Evolutionary conservation across 1,140 invertebrate species (phyloP).

Genomic region (Calosoma granatense): DNA sequence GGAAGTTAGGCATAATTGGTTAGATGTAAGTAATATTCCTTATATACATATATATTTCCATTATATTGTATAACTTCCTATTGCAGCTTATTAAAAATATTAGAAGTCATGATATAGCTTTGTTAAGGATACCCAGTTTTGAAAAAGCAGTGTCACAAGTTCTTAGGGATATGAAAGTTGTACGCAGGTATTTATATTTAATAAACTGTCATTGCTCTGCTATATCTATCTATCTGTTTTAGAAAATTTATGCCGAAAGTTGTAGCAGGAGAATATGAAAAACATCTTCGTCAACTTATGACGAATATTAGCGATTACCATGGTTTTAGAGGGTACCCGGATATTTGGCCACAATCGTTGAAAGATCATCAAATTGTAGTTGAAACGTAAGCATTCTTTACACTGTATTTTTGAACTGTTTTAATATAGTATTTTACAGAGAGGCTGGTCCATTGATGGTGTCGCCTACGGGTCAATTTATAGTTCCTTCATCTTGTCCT

Average conservation of each 20-base stretch:
- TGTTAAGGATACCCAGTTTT: slow-evolving; percentile 66
- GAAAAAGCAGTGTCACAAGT: slow-evolving; percentile 75
- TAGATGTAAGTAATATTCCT: slow-evolving; percentile 53
- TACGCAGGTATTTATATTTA: slow-evolving; percentile 52
- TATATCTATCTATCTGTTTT: slow-evolving; percentile 25
- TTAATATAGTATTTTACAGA: slow-evolving; percentile 40
- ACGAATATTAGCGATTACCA: slow-evolving; percentile 74
- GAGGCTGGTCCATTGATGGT: slow-evolving; percentile 86
- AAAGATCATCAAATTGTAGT: slow-evolving; percentile 76
- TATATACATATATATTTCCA: slow-evolving; percentile 6
- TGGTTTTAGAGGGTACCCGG: slow-evolving; percentile 55
- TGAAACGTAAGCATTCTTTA: slow-evolving; percentile 61
- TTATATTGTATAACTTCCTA: slow-evolving; percentile 16
- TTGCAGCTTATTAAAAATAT: slow-evolving; percentile 73
- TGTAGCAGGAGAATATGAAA: slow-evolving; percentile 72
- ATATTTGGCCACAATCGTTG: slow-evolving; percentile 57
- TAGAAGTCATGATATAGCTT: slow-evolving; percentile 57
- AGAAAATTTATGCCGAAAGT: slow-evolving; percentile 85
- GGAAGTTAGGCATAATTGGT: slow-evolving; percentile 83
- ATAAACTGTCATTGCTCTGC: slow-evolving; percentile 10
- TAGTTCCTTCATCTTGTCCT: slow-evolving; percentile 81
- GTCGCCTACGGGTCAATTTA: slow-evolving; percentile 86
- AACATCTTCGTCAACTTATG: slow-evolving; percentile 66
- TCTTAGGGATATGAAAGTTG: slow-evolving; percentile 68
- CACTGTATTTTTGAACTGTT: no score